phyloP scores from a whole-genome alignment of 2,888 invertebrate species.

The Polydrusus tereticollis region DNA sequence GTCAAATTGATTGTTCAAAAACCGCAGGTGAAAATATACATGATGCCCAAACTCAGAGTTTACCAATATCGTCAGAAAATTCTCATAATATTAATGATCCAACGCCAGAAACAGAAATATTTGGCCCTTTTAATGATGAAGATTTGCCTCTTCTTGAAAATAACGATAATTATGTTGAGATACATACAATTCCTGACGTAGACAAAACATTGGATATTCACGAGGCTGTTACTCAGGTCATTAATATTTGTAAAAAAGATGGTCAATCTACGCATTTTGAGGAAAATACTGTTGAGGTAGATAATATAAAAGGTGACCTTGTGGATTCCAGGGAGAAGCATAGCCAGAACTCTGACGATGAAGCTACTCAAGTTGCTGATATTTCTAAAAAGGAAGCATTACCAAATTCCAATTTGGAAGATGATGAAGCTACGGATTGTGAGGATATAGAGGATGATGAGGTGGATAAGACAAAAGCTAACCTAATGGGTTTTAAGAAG shows the following conservation, averaged over 20 bases:
- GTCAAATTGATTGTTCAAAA: no score
- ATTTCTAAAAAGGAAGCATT: background rate
- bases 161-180: constrained; percentile 28
- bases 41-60: constrained; percentile 22
- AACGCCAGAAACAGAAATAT: background rate
- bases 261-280: no score
- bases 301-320: no score
- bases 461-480: background rate
- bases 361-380: constrained; percentile 9
- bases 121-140: constrained; percentile 18
- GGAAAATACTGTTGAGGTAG: no score
- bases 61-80: background rate
- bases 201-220: constrained; percentile 36
- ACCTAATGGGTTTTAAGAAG: background rate
- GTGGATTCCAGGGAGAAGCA: no score
- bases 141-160: constrained; percentile 15
- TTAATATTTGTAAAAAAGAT: background rate
- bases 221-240: constrained; percentile 12
- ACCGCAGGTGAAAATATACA: constrained; percentile 19
- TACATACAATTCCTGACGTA: constrained; percentile 4
- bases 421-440: constrained; percentile 30
- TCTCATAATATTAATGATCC: background rate
- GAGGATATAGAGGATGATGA: constrained; percentile 12
- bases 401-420: background rate
- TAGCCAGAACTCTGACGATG: constrained; percentile 31